A percentile compares a stretch with the other conserved stretches of the same genome.
These are phyloP conservation scores for Melanostoma mellinum DNA, from an alignment of 2,888 invertebrate species.

Conservation along the genomic window DNA sequence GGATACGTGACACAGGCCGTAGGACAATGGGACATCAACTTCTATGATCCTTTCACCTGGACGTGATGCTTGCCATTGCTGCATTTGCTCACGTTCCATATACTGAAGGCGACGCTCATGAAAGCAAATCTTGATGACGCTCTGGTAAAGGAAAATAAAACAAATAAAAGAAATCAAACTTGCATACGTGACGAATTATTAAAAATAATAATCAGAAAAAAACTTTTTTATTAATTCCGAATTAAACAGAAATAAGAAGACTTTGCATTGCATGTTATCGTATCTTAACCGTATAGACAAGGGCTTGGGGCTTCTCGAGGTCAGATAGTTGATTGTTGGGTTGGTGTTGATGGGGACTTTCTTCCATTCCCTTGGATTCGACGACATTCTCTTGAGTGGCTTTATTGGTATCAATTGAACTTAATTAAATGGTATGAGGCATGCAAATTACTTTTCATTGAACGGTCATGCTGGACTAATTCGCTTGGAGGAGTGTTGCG, in stretches of 20 bases:
- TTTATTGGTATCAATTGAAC: slow-evolving; percentile 70
- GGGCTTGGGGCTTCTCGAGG: slow-evolving; percentile 39
- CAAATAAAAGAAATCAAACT: not conserved
- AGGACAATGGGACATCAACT: slow-evolving; percentile 95
- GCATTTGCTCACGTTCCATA: slow-evolving; percentile 96
- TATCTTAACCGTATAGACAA: slow-evolving; percentile 35
- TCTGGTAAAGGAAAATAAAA: slow-evolving; percentile 83
- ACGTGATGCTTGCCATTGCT: slow-evolving; percentile 93
- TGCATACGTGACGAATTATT: slow-evolving; percentile 31
- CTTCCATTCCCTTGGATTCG: slow-evolving; percentile 25
- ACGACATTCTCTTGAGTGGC: slow-evolving; percentile 32
- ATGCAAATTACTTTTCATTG: slow-evolving; percentile 67
- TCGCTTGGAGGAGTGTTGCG: slow-evolving; percentile 33
- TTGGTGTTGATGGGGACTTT: slow-evolving; percentile 24
- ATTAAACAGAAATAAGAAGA: slow-evolving; percentile 28
- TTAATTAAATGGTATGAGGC: slow-evolving; percentile 62
- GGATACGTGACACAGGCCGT: slow-evolving; percentile 92
- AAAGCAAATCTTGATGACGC: slow-evolving; percentile 95
- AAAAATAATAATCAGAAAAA: slow-evolving; percentile 9
- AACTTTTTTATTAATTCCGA: slow-evolving; percentile 40
- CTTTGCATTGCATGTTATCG: not conserved
- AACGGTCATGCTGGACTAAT: slow-evolving; percentile 35
- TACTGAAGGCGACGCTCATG: slow-evolving; percentile 97
- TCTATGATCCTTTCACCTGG: slow-evolving; percentile 96
- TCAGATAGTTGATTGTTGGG: slow-evolving; percentile 27